Evolutionary conservation across 2,113 vertebrate species (phyloP).

Genomic region (Benitochromis conjunctus): DNA sequence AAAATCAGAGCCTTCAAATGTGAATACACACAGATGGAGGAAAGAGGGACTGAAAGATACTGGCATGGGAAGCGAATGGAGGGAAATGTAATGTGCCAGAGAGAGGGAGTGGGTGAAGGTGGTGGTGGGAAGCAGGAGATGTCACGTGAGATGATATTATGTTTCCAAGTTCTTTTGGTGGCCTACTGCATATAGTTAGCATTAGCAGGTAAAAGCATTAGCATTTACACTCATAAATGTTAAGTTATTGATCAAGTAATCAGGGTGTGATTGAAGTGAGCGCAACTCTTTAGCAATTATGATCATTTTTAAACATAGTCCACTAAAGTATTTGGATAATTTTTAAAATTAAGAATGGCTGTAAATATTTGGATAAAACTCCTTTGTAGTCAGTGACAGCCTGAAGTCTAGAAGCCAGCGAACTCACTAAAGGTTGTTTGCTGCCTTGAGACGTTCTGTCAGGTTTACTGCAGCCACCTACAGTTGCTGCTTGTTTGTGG

Average conservation of each 20-base stretch:
- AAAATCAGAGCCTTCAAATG: conserved; percentile 3
- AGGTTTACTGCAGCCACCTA: not conserved
- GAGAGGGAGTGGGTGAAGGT: not conserved
- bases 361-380: not conserved
- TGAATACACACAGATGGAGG: not conserved
- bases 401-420: not conserved
- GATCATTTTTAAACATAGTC: not conserved
- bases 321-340: not conserved
- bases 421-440: not conserved
- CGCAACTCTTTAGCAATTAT: not conserved
- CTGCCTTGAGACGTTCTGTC: not conserved
- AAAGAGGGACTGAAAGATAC: not conserved
- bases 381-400: fast-evolving
- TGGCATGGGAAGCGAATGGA: not conserved
- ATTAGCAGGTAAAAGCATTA: not conserved
- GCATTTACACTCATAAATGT: not conserved
- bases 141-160: not conserved
- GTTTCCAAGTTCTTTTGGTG: not conserved
- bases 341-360: not conserved
- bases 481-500: not conserved
- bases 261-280: not conserved
- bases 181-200: not conserved
- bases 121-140: not conserved
- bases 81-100: not conserved
- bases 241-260: not conserved